Conservation (phyloP, 2,888 invertebrate genomes). For the Unio delphinus region DNA sequence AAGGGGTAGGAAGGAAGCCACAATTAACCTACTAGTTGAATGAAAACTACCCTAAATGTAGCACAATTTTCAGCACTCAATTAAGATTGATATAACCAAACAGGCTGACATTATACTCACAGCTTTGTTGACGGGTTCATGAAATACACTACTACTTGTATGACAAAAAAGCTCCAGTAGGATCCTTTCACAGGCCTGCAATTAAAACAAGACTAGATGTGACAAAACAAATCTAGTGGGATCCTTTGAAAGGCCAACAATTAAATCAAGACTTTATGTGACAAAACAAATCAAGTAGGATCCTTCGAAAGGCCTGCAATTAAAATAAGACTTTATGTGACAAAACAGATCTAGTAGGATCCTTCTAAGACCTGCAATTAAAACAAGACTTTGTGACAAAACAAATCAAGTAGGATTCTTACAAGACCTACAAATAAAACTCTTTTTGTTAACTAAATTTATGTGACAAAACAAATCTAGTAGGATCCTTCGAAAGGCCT, state of each 20-base stretch:
- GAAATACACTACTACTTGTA: conserved; percentile 89
- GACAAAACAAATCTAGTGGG: conserved; percentile 91
- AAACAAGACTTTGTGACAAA: conserved; percentile 78
- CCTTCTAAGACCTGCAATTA: too few species aligned
- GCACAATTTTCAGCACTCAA: too few species aligned
- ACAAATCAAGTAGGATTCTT: conserved; percentile 88
- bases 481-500: conserved; percentile 80
- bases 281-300: conserved; percentile 91
- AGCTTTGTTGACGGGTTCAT: conserved; percentile 85
- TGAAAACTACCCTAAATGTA: too few species aligned
- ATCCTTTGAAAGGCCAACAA: conserved; percentile 78
- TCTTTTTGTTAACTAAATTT: conserved; percentile 64
- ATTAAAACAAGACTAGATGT: conserved; percentile 75
- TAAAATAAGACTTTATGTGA: too few species aligned
- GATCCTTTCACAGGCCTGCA: conserved; percentile 79
- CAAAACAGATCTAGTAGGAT: too few species aligned
- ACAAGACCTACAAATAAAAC: conserved; percentile 68
- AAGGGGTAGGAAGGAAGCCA: too few species aligned
- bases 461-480: conserved; percentile 94
- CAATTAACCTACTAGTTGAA: too few species aligned
- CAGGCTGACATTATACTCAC: conserved; percentile 73
- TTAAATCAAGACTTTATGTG: conserved; percentile 78
- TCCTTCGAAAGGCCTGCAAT: conserved; percentile 75
- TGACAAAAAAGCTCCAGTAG: conserved; percentile 93
- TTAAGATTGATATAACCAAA: too few species aligned